These are phyloP conservation scores for Nomada ferruginata DNA, from an alignment of 2,888 invertebrate genomes.

Conservation along the genomic window DNA sequence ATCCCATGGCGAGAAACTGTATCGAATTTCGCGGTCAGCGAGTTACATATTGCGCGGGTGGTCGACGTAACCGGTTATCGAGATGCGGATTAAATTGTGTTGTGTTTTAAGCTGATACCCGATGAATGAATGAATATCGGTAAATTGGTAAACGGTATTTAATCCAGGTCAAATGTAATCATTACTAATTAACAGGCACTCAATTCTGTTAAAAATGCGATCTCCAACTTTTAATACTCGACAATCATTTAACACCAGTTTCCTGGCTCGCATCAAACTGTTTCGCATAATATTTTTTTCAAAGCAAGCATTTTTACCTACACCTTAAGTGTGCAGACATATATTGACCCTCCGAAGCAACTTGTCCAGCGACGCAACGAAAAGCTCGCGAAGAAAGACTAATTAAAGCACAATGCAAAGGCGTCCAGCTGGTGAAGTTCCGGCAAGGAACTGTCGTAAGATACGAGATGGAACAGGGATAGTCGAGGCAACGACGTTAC, in stretches of 20 bases:
- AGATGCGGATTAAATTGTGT: conserved; percentile 1
- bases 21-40: conserved; percentile 11
- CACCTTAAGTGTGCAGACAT: not conserved
- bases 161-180: not conserved
- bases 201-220: not conserved
- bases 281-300: not conserved
- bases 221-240: not conserved
- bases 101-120: not conserved
- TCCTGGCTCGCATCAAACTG: not conserved
- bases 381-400: not conserved
- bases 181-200: not conserved
- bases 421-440: not conserved
- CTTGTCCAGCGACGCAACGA: not conserved
- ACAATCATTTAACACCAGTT: too few species aligned
- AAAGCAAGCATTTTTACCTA: not conserved
- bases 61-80: conserved; percentile 7
- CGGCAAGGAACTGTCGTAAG: not conserved
- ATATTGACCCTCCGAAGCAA: not conserved
- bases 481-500: conserved; percentile 39
- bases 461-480: not conserved
- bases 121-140: conserved; percentile 1
- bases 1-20: not conserved
- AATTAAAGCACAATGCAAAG: conserved; percentile 22
- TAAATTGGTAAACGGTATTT: not conserved
- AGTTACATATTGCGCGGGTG: not conserved